Percentiles rank a stretch among this genome's conserved stretches.
These are phyloP conservation scores for Anomalospiza imberbis DNA, from an alignment of 2,797 vertebrate genomes.

Conservation along the genomic window DNA sequence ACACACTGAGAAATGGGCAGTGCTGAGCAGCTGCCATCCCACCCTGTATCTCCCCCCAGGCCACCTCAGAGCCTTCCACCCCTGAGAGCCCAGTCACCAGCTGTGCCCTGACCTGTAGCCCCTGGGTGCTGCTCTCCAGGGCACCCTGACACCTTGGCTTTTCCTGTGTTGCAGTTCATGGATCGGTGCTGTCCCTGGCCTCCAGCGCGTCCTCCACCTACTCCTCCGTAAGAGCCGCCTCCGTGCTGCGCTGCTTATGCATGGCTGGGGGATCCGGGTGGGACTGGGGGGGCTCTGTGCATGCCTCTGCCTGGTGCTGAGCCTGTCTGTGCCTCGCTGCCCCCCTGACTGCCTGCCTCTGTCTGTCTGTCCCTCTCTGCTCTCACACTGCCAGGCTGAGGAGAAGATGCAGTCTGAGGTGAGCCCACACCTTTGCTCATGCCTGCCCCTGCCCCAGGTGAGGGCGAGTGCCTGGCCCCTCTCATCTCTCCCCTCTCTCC, in stretches of 20 bases:
- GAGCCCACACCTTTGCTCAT: not conserved
- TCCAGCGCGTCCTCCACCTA: constrained; percentile 93
- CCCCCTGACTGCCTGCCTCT: constrained; percentile 69
- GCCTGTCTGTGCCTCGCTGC: constrained; percentile 7
- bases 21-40: not conserved
- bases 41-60: not conserved
- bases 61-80: not conserved
- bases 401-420: constrained; percentile 99
- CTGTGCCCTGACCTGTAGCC: not conserved
- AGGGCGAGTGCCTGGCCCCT: not conserved
- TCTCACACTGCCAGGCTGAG: constrained; percentile 86
- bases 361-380: constrained; percentile 70
- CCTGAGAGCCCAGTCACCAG: not conserved
- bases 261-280: not conserved
- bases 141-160: not conserved
- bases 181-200: constrained; percentile 93
- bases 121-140: not conserved
- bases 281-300: not conserved
- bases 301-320: not conserved
- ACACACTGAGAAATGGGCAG: accelerated
- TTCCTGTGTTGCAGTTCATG: constrained; percentile 85
- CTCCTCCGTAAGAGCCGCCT: constrained; percentile 88
- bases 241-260: not conserved
- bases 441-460: accelerated
- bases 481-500: not conserved